phyloP scores from a whole-genome alignment of 2,888 invertebrate species.

The Papilio protenor region DNA sequence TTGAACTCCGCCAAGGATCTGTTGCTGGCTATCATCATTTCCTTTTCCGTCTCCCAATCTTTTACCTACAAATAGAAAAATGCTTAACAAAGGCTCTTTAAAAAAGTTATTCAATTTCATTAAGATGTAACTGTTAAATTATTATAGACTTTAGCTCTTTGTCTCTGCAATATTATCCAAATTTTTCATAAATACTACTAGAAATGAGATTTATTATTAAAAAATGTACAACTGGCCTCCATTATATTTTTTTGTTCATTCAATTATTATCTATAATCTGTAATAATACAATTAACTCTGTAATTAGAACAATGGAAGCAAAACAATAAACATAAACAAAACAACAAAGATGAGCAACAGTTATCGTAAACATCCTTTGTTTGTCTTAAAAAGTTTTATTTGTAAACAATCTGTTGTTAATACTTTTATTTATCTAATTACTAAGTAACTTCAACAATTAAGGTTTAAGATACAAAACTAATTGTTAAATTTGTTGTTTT shows the following conservation, averaged over 20 bases:
- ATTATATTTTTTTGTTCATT: not conserved
- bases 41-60: conserved; percentile 92
- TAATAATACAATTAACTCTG: not conserved
- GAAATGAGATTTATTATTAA: not conserved
- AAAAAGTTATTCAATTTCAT: not conserved
- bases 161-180: too few relatives aligned
- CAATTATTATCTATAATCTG: not conserved
- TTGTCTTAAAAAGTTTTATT: not conserved
- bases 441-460: not conserved
- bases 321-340: not conserved
- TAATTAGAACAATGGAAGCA: not conserved
- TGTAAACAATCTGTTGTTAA: not conserved
- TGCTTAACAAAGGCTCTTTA: not conserved
- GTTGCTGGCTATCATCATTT: conserved; percentile 94
- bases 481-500: not conserved
- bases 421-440: not conserved
- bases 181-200: too few relatives aligned
- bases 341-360: not conserved
- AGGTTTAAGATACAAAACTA: not conserved
- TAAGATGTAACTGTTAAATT: not conserved
- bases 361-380: conserved; percentile 2
- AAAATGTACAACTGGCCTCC: not conserved
- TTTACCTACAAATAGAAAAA: conserved; percentile 85
- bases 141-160: not conserved
- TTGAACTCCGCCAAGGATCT: conserved; percentile 96